Conservation (phyloP, 2,888 invertebrate species). For the Sturmia bella region DNA sequence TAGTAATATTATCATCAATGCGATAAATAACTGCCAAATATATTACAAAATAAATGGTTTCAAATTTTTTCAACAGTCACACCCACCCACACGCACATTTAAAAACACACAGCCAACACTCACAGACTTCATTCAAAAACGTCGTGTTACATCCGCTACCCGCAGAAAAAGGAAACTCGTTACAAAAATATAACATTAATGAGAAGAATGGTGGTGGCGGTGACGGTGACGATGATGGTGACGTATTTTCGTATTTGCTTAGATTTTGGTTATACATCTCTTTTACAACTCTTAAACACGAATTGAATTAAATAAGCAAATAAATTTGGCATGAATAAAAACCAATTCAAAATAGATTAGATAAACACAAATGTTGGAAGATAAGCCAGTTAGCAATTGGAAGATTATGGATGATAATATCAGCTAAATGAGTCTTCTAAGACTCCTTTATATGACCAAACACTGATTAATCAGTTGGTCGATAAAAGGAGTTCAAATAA, state of each 20-base stretch:
- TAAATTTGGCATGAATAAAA: not conserved
- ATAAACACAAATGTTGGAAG: not conserved
- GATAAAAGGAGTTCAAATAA: too few relatives aligned
- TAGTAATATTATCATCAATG: too few relatives aligned
- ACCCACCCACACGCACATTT: not conserved
- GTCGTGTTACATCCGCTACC: slow-evolving; percentile 38
- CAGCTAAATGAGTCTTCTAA: too few relatives aligned
- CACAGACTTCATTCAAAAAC: not conserved
- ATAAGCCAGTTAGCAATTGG: too few relatives aligned
- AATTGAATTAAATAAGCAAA: slow-evolving; percentile 7
- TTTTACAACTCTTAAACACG: not conserved
- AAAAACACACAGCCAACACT: not conserved
- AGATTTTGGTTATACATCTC: too few relatives aligned
- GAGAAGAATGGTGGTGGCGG: slow-evolving; percentile 7
- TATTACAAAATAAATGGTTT: too few relatives aligned
- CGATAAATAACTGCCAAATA: too few relatives aligned
- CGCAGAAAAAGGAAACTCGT: slow-evolving; percentile 46
- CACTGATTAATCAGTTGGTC: too few relatives aligned
- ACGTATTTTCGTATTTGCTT: too few relatives aligned
- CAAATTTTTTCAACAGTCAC: too few relatives aligned
- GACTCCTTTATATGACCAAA: too few relatives aligned
- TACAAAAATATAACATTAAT: slow-evolving; percentile 26
- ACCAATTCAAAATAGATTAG: not conserved
- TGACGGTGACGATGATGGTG: slow-evolving; percentile 7
- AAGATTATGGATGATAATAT: too few relatives aligned